These are phyloP conservation scores for Enteromius anoplus DNA, from an alignment of 2,797 vertebrate species.

Conservation along the genomic window DNA sequence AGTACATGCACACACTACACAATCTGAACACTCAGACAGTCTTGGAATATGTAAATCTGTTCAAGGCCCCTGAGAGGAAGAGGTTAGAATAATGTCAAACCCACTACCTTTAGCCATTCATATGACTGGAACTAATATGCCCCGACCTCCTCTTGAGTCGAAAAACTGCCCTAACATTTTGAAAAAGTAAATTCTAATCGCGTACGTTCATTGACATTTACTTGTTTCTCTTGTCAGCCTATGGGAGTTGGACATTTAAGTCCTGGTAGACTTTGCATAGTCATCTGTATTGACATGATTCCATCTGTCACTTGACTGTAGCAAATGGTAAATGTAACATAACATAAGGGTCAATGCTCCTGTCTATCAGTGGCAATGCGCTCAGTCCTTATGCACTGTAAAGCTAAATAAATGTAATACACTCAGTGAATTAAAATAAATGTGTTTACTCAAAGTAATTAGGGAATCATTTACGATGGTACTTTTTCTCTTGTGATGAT, in stretches of 20 bases:
- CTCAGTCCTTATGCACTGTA: not conserved
- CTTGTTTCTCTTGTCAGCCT: slow-evolving; percentile 28
- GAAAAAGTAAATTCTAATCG: slow-evolving; percentile 31
- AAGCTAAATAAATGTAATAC: slow-evolving; percentile 1
- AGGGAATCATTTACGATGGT: not conserved
- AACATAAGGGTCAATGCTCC: slow-evolving; percentile 43
- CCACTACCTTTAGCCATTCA: slow-evolving; percentile 27
- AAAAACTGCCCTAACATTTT: slow-evolving; percentile 43
- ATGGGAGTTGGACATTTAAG: slow-evolving; percentile 42
- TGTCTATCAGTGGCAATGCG: slow-evolving; percentile 19
- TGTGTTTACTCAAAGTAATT: not conserved
- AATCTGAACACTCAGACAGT: slow-evolving; percentile 17
- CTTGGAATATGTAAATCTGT: slow-evolving; percentile 45
- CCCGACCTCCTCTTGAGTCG: not conserved
- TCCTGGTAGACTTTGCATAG: slow-evolving; percentile 38
- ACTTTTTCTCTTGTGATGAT: not conserved
- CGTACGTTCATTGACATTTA: slow-evolving; percentile 56
- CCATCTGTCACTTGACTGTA: slow-evolving; percentile 39
- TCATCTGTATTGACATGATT: slow-evolving; percentile 41
- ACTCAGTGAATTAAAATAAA: not conserved
- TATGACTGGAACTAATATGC: slow-evolving; percentile 52
- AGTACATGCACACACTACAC: slow-evolving; percentile 3
- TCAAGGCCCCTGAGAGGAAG: slow-evolving; percentile 38
- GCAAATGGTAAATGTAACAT: slow-evolving; percentile 44
- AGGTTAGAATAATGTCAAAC: slow-evolving; percentile 45